A percentile compares a stretch with the other conserved stretches of the same genome.
phyloP scores from a whole-genome alignment of 35 echinoderm and acorn worm genomes.

The Anneissia japonica region DNA sequence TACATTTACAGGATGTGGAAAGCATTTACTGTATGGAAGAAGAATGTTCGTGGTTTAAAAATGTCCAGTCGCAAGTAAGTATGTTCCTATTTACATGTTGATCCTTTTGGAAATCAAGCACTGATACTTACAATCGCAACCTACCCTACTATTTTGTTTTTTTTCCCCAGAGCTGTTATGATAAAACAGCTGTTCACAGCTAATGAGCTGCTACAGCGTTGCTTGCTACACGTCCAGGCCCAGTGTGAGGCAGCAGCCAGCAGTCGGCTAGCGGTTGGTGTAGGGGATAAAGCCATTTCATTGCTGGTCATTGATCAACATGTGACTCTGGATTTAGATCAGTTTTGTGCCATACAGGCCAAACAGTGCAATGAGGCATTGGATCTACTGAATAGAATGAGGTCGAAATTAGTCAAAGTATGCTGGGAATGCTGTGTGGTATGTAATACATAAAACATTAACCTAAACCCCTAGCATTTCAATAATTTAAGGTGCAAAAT shows the following conservation, averaged over 20 bases:
- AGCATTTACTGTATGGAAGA: conserved; percentile 91
- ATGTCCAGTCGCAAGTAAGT: conserved; percentile 82
- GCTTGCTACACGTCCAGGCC: conserved; percentile 74
- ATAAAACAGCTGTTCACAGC: conserved; percentile 80
- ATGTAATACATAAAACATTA: background rate
- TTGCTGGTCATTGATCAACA: conserved; percentile 59
- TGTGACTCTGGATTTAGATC: conserved; percentile 51
- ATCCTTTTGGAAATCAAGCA: background rate
- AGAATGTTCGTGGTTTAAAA: conserved; percentile 72
- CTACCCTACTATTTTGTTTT: background rate
- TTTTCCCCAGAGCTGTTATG: conserved; percentile 55
- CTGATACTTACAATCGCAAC: background rate
- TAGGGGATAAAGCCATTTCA: conserved; percentile 71
- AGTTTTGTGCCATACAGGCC: conserved; percentile 75
- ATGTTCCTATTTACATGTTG: background rate
- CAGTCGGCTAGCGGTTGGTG: conserved; percentile 41
- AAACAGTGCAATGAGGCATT: conserved; percentile 74
- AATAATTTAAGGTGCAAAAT: too few relatives aligned
- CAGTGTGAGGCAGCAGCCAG: conserved; percentile 88
- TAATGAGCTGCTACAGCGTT: conserved; percentile 95
- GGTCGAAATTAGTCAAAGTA: conserved; percentile 69
- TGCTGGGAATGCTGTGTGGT: conserved; percentile 80
- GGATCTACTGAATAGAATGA: conserved; percentile 58
- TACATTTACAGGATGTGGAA: conserved; percentile 87
- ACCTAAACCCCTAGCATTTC: too few relatives aligned